phyloP scores from a whole-genome alignment of 2,113 vertebrate genomes.

The Balaeniceps rex region DNA sequence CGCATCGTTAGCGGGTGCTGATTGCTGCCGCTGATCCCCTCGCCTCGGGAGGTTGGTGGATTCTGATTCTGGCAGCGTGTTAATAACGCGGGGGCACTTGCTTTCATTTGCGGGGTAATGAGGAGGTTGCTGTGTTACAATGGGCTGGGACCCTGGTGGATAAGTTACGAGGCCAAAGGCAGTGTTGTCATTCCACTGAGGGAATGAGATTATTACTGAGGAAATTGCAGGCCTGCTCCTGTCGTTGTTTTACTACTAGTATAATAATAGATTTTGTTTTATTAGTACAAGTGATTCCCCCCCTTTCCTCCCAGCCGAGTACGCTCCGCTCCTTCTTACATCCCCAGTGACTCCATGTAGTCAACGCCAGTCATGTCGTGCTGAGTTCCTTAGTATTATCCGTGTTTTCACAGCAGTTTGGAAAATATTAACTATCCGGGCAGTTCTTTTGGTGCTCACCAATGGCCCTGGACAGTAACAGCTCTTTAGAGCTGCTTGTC shows the following conservation, averaged over 20 bases:
- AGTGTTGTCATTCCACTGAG: background rate
- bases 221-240: slow-evolving; percentile 50
- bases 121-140: background rate
- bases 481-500: background rate
- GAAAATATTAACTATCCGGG: background rate
- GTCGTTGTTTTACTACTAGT: background rate
- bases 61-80: background rate
- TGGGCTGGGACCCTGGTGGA: background rate
- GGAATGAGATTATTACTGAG: slow-evolving; percentile 48
- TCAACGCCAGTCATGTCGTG: background rate
- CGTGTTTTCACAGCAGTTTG: background rate
- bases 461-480: background rate
- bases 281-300: slow-evolving; percentile 9
- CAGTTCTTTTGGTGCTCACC: background rate
- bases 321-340: fast-evolving
- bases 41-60: background rate
- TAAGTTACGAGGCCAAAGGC: slow-evolving; percentile 30
- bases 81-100: background rate
- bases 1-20: background rate
- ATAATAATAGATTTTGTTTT: slow-evolving; percentile 26
- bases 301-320: background rate
- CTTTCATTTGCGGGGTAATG: background rate
- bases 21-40: background rate
- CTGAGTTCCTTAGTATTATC: background rate
- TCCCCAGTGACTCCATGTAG: background rate